Base-by-base conservation (phyloP, 2,797 vertebrate genomes). In the Nannoperca obscura region DNA sequence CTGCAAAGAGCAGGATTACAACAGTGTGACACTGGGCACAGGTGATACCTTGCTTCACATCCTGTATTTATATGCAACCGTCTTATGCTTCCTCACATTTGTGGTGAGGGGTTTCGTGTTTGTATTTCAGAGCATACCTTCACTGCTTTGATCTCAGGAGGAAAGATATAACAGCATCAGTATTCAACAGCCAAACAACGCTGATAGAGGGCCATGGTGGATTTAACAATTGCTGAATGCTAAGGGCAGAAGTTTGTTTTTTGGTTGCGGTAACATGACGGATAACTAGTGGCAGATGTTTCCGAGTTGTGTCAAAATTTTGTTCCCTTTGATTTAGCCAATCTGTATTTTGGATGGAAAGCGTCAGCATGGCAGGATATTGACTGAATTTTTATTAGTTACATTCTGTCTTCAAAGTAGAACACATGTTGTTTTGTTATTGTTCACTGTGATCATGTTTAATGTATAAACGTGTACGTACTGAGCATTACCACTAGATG, bases 111-210 rank as follows among this genome's bases (percentile, higher is more conserved):
- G 2, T 52, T 20, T 34, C 6, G 0, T 10, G 9, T 54, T 44
- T 55, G 30, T 67, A 24, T 17, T 38, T 27, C 70, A 50, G 42
- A 54, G 24, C 36, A 40, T 34, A 34, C 12, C 8, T 24, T 53
- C 19, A 38, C 24, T 20, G 46, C 70, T 80, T 79, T 79, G 54
- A 83, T 77, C 66, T 73, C 44, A 46, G 65, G 19, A 46, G 52
- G 17, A 40, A 47, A 58, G 27, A 80, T 58, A 44, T 70, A 65
- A 47, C 19, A 8, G 24, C 22, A 54, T 85, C 22, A 52, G 40
- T 66, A 67, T 81, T 77, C 63, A 42, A 4, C 30, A 54, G 22
- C 15, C 40, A 71, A 38, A 55, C 38, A 32, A 20, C 12, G 7
- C 20, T 61, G 50, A 77, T 0, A n/a, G 32, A 76, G 0, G 20